Base-by-base conservation (phyloP, 2,888 invertebrate genomes). In the Thyatira batis region DNA sequence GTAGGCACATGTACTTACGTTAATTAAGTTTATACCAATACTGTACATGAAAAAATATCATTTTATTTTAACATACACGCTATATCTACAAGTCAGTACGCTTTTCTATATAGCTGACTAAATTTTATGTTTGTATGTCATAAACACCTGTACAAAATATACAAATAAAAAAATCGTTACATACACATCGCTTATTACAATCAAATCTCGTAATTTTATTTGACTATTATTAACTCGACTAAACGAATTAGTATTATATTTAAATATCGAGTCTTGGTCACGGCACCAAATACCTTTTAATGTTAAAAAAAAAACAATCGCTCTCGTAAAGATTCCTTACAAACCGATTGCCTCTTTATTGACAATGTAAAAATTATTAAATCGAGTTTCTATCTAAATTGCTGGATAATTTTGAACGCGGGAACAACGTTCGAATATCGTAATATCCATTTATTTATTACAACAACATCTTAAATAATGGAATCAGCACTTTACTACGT, bases 1-100 rank as follows among this genome's bases (percentile, higher is more conserved):
- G 67, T 72, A 70, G 67, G 62, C 68, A 63, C 62, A 60, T 58
- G 56, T 64, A 58, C 60, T 64, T 63, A 63, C 45, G 23, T 9
- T 51, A 58, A 51, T 48, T 53, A 55, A 58, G 17, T 51, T 53
- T 58, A 45, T 33, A 67, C 39, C 51, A 62, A 57, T 60, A 60
- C 61, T 62, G 61, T 62, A 60, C 60, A 64, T 48, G 25, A 49
- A 58, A 58, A 54, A 55, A 46, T 30, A 43, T 23, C 13, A 21
- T 30, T 50, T 17, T 43, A 13, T 43, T 50, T 27, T 23, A 27
- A 43, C 23, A 13, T 27, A 50, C 54, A 20, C 55, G 49, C 58
- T 50, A 50, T 61, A 65, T 62, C 61, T 61, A 63, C 57, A 67
- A 53, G 60, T 65, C 63, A 65, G 63, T 67, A 57, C 25, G 45